Evolutionary conservation across 2,797 vertebrate species (phyloP).

Genomic region (Enteromius treurensis): DNA sequence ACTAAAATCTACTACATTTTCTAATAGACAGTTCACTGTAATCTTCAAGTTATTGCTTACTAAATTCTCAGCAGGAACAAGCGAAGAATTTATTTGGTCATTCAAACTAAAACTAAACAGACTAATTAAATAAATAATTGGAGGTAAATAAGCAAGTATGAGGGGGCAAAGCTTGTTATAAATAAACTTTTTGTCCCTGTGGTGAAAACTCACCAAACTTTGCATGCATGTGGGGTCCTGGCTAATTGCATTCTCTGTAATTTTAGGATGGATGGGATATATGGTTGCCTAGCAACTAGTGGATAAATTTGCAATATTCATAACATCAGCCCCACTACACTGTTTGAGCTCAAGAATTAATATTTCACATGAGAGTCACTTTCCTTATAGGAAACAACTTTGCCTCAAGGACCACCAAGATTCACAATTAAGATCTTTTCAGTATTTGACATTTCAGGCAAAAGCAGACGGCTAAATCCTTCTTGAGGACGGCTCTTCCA

Average conservation of each 20-base stretch:
- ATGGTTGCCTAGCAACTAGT: constrained; percentile 50
- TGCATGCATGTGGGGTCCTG: constrained; percentile 13
- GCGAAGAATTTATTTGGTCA: background rate
- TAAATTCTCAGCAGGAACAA: background rate
- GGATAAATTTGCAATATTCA: constrained; percentile 35
- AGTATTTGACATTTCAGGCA: constrained; percentile 6
- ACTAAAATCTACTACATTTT: background rate
- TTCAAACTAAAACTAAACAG: background rate
- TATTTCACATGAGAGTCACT: constrained; percentile 1
- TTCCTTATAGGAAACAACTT: constrained; percentile 13
- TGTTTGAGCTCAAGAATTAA: constrained; percentile 21
- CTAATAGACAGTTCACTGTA: background rate
- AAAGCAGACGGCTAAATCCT: background rate
- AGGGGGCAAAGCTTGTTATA: background rate
- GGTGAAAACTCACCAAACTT: constrained; percentile 30
- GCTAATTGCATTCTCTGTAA: constrained; percentile 41
- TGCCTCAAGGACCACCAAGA: constrained; percentile 25
- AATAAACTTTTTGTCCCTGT: constrained; percentile 7
- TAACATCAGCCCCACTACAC: constrained; percentile 25
- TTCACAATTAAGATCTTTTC: constrained; percentile 14
- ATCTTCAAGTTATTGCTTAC: background rate
- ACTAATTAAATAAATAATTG: constrained; percentile 6
- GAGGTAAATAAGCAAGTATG: background rate
- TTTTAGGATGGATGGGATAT: constrained; percentile 37
- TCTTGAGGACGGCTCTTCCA: background rate